Evolutionary conservation across 2,888 invertebrate genomes (phyloP).

Genomic region (Calephelis perditalis): DNA sequence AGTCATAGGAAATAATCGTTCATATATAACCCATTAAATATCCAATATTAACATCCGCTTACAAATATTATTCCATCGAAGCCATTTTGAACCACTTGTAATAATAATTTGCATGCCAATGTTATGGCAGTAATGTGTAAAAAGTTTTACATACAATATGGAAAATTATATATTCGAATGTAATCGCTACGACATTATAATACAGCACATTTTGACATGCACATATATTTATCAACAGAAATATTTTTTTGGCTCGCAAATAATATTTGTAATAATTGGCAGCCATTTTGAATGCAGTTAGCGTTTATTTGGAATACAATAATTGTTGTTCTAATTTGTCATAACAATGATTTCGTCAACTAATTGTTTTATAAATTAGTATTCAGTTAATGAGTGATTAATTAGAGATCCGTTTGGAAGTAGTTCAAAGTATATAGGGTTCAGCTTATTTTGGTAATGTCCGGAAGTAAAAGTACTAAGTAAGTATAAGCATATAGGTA

Average conservation of each 20-base stretch:
- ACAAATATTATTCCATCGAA: conserved; percentile 6
- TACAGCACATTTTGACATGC: background rate
- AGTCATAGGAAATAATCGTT: conserved; percentile 4
- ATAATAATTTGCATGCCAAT: background rate
- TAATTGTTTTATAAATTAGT: conserved; percentile 41
- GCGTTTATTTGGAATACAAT: conserved; percentile 41
- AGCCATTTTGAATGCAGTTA: conserved; percentile 54
- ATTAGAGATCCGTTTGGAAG: conserved; percentile 6
- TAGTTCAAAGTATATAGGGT: background rate
- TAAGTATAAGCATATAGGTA: too few relatives aligned
- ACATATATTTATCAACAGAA: background rate
- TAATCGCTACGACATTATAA: background rate
- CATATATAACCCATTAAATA: conserved; percentile 3
- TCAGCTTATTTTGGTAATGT: background rate
- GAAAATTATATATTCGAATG: background rate
- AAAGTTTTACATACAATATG: conserved; percentile 19
- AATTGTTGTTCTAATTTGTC: conserved; percentile 45
- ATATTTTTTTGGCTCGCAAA: conserved; percentile 35
- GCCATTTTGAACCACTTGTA: background rate
- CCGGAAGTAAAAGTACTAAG: background rate
- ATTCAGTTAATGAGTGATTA: conserved; percentile 2
- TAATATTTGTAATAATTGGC: conserved; percentile 49
- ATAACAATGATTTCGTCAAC: conserved; percentile 44
- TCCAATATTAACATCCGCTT: background rate
- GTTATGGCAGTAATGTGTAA: background rate